A percentile compares a stretch with the other conserved stretches of the same genome.
Conservation (phyloP, 2,797 vertebrate genomes). For the Lerista edwardsae region DNA sequence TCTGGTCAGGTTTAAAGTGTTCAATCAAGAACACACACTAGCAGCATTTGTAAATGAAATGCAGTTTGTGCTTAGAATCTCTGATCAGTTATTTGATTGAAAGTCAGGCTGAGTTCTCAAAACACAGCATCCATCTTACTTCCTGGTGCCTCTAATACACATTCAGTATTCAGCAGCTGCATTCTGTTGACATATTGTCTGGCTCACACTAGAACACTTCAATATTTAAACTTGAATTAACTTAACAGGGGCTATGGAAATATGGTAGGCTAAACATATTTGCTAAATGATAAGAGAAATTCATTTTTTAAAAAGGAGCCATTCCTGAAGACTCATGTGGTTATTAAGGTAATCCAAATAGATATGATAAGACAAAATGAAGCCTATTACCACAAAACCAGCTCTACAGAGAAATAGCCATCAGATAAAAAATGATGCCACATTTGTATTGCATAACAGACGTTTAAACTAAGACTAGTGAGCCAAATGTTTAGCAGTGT, state of each 20-base stretch:
- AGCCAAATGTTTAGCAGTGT: no score
- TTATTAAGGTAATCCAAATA: constrained; percentile 46
- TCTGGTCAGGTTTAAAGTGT: constrained; percentile 67
- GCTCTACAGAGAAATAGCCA: neutral
- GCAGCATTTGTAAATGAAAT: constrained; percentile 70
- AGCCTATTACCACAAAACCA: constrained; percentile 12
- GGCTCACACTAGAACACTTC: constrained; percentile 52
- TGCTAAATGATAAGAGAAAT: constrained; percentile 43
- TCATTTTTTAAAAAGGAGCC: constrained; percentile 20
- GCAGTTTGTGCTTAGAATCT: constrained; percentile 68
- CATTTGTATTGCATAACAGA: neutral
- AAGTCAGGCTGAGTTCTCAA: constrained; percentile 67
- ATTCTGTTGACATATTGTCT: constrained; percentile 49
- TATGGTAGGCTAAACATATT: constrained; percentile 46
- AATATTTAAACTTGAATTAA: constrained; percentile 51
- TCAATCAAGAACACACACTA: constrained; percentile 66
- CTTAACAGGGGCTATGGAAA: constrained; percentile 43
- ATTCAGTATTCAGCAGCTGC: constrained; percentile 51
- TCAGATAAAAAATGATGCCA: neutral
- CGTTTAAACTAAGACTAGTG: neutral
- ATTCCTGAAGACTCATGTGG: constrained; percentile 4
- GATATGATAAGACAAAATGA: constrained; percentile 32
- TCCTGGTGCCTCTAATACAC: constrained; percentile 53
- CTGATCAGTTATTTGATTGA: constrained; percentile 68
- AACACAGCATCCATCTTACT: constrained; percentile 53